A percentile compares a stretch with the other conserved stretches of the same genome.
Evolutionary conservation across 1,140 invertebrate genomes (phyloP).

Genomic region (Lepidurus couesii): DNA sequence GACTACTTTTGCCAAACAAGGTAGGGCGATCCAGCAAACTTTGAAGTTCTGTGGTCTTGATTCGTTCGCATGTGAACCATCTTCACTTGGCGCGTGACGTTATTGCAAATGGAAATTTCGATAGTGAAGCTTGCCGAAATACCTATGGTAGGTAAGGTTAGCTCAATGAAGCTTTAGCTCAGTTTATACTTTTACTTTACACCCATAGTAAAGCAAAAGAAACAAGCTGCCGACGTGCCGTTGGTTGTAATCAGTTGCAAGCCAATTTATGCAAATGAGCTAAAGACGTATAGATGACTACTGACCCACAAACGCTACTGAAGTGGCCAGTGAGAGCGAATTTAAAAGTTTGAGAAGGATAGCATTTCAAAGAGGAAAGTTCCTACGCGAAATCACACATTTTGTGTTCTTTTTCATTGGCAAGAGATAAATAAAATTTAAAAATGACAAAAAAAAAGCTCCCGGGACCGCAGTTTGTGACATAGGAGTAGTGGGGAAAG

Average conservation of each 20-base stretch:
- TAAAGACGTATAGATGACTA: background rate
- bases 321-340: background rate
- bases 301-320: constrained; percentile 14
- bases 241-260: constrained; percentile 15
- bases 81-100: too few relatives aligned
- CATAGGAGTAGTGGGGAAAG: background rate
- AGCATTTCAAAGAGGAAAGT: background rate
- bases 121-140: too few relatives aligned
- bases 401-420: background rate
- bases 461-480: background rate
- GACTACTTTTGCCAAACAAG: too few relatives aligned
- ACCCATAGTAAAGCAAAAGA: background rate
- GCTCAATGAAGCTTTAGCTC: background rate
- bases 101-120: too few relatives aligned
- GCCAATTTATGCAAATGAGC: constrained; percentile 18
- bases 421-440: background rate
- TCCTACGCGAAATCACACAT: background rate
- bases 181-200: background rate
- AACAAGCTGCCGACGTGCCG: constrained; percentile 2
- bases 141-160: background rate
- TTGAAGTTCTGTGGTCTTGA: background rate
- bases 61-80: background rate
- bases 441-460: too few relatives aligned
- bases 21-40: background rate
- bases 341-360: background rate